These are phyloP conservation scores for Frieseomelitta varia DNA, from an alignment of 1,140 invertebrate genomes.

Conservation along the genomic window DNA sequence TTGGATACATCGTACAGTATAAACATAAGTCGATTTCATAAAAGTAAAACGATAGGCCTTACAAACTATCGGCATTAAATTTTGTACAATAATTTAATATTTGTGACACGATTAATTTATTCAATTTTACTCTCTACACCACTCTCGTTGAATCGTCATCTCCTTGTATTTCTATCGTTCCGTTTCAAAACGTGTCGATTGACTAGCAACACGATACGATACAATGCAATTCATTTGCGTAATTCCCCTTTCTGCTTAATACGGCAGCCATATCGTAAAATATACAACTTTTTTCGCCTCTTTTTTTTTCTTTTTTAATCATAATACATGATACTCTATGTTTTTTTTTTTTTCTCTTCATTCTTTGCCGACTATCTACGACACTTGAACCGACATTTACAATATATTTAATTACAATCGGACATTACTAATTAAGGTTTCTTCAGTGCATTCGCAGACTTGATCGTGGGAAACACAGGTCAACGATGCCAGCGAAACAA, in stretches of 20 bases:
- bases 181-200: slow-evolving; percentile 41
- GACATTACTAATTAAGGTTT: slow-evolving; percentile 22
- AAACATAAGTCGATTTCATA: slow-evolving; percentile 44
- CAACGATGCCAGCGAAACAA: neutral
- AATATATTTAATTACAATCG: slow-evolving; percentile 49
- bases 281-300: slow-evolving; percentile 59
- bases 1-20: slow-evolving; percentile 15
- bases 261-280: slow-evolving; percentile 65
- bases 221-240: slow-evolving; percentile 33
- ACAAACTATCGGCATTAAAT: slow-evolving; percentile 61
- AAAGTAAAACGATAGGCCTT: slow-evolving; percentile 63
- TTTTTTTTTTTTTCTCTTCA: slow-evolving; percentile 18
- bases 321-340: slow-evolving; percentile 12
- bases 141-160: neutral
- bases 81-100: slow-evolving; percentile 72
- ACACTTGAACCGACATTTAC: slow-evolving; percentile 53
- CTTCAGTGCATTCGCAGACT: slow-evolving; percentile 11
- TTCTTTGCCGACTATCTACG: slow-evolving; percentile 30
- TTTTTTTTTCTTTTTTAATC: neutral
- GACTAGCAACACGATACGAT: slow-evolving; percentile 70
- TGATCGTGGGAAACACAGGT: neutral
- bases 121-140: slow-evolving; percentile 40
- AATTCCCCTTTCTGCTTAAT: slow-evolving; percentile 16
- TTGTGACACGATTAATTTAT: slow-evolving; percentile 56
- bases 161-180: neutral